Conservation (phyloP, 2,888 invertebrate genomes). For the Thereva nobilitata region DNA sequence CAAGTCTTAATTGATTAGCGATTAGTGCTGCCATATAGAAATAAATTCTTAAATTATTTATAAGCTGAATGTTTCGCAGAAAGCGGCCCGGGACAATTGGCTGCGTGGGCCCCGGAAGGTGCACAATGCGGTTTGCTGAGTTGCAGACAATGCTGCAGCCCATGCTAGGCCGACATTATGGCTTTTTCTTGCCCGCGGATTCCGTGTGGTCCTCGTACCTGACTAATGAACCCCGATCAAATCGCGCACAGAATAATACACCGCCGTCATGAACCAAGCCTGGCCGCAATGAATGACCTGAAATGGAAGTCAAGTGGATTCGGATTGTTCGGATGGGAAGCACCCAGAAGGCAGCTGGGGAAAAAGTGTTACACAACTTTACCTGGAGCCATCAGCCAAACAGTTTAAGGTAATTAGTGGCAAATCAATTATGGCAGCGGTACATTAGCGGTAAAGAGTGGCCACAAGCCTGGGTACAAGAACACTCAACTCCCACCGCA, state of each 20-base stretch:
- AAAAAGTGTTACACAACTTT: neutral
- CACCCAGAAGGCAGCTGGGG: neutral
- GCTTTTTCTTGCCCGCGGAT: slow-evolving; percentile 11
- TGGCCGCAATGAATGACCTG: slow-evolving; percentile 5
- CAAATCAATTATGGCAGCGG: no score
- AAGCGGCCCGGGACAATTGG: slow-evolving; percentile 15
- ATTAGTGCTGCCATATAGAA: slow-evolving; percentile 32
- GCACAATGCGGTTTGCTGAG: neutral
- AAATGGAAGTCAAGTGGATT: slow-evolving; percentile 30
- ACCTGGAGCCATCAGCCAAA: slow-evolving; percentile 2
- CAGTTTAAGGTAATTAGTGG: no score
- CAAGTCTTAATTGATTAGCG: slow-evolving; percentile 28
- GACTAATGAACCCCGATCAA: slow-evolving; percentile 31
- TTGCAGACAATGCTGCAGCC: slow-evolving; percentile 20
- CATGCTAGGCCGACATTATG: slow-evolving; percentile 18
- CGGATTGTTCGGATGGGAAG: slow-evolving; percentile 2
- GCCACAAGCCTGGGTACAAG: neutral
- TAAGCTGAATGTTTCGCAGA: slow-evolving; percentile 19
- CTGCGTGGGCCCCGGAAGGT: slow-evolving; percentile 21
- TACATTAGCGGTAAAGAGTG: neutral
- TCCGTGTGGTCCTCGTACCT: slow-evolving; percentile 26
- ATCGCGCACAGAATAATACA: slow-evolving; percentile 13
- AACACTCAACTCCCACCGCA: neutral
- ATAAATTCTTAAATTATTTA: slow-evolving; percentile 28
- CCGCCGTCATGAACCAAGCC: neutral